Evolutionary conservation across 2,888 invertebrate genomes (phyloP).

Genomic region (Microctonus aethiopoides): DNA sequence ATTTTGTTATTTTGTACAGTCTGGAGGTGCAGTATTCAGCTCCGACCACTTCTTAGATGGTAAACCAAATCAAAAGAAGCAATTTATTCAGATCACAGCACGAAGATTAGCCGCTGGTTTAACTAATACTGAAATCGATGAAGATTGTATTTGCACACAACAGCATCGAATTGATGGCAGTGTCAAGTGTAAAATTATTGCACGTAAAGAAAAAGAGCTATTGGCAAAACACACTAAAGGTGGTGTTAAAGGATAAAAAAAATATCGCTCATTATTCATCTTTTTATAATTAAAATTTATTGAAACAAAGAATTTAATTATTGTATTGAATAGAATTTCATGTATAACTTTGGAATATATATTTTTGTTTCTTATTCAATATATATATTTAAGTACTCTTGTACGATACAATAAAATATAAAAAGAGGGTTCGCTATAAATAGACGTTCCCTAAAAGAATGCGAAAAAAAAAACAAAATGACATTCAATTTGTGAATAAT

Average conservation of each 20-base stretch:
- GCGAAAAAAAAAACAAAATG: not conserved
- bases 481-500: slow-evolving; percentile 4
- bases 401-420: not conserved
- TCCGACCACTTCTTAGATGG: slow-evolving; percentile 71
- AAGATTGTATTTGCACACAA: slow-evolving; percentile 63
- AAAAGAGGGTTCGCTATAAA: not conserved
- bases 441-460: not conserved
- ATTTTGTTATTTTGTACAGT: too few species aligned
- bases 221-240: slow-evolving; percentile 51
- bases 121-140: slow-evolving; percentile 53
- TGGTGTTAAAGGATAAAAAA: slow-evolving; percentile 39
- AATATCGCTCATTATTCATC: slow-evolving; percentile 22
- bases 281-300: slow-evolving; percentile 45
- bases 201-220: slow-evolving; percentile 55
- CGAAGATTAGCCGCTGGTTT: slow-evolving; percentile 60
- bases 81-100: slow-evolving; percentile 70
- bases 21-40: slow-evolving; percentile 76
- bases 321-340: slow-evolving; percentile 52
- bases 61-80: slow-evolving; percentile 72
- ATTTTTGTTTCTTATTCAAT: not conserved
- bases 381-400: not conserved
- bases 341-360: slow-evolving; percentile 38
- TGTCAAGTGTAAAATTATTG: slow-evolving; percentile 61
- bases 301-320: too few species aligned
- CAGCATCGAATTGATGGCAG: slow-evolving; percentile 51